Conservation (phyloP, 2,888 invertebrate species). For the Sphaeridia pumilis region DNA sequence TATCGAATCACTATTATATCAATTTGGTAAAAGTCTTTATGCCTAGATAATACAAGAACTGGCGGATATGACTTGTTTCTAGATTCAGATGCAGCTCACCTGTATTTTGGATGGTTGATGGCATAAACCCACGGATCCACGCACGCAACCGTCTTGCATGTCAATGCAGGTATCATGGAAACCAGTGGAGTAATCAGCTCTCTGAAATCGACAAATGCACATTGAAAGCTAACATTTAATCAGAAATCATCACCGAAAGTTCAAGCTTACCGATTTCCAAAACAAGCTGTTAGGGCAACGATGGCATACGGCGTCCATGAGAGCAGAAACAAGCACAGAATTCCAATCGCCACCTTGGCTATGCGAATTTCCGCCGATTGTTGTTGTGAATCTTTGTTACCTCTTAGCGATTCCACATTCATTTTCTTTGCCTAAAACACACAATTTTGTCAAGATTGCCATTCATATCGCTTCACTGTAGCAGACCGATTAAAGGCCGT, state of each 20-base stretch:
- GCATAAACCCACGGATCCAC: slow-evolving; percentile 85
- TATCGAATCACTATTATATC: slow-evolving; percentile 27
- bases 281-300: slow-evolving; percentile 66
- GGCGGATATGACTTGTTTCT: too few species aligned
- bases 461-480: too few species aligned
- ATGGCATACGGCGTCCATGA: slow-evolving; percentile 88
- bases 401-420: slow-evolving; percentile 73
- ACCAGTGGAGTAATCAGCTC: slow-evolving; percentile 43
- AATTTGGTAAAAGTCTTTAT: too few species aligned
- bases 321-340: slow-evolving; percentile 69
- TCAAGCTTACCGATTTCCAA: slow-evolving; percentile 58
- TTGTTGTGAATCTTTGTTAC: slow-evolving; percentile 52
- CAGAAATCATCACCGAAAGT: too few species aligned
- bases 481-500: too few species aligned
- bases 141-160: slow-evolving; percentile 80
- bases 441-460: too few species aligned
- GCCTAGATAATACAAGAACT: too few species aligned
- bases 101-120: slow-evolving; percentile 78
- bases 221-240: too few species aligned
- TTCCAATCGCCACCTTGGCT: slow-evolving; percentile 76
- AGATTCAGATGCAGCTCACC: too few species aligned
- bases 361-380: slow-evolving; percentile 72
- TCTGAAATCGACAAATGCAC: slow-evolving; percentile 37
- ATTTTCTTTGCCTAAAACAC: slow-evolving; percentile 70
- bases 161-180: slow-evolving; percentile 74